Conservation (phyloP, 1,140 invertebrate species). For the Panonychus citri region DNA sequence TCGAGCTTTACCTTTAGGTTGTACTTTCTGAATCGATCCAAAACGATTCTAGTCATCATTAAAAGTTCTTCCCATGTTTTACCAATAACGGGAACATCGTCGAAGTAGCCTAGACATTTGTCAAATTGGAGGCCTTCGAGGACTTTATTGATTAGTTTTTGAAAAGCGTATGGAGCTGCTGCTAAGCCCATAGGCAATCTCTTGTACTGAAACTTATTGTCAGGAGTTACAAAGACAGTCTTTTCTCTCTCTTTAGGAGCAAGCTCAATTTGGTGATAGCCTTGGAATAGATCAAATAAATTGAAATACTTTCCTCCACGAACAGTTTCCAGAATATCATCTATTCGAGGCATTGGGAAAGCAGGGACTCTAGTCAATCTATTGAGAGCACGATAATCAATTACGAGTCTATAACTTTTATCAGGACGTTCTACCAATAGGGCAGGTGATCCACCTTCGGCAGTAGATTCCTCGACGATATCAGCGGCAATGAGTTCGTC, state of each 20-base stretch:
- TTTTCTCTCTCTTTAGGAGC: conserved; percentile 13
- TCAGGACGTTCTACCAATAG: conserved; percentile 6
- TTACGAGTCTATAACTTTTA: neutral
- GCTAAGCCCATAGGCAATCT: conserved; percentile 6
- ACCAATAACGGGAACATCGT: too few species aligned
- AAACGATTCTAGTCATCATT: too few species aligned
- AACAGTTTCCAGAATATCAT: conserved; percentile 23
- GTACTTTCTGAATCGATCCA: too few species aligned
- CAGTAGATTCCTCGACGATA: neutral
- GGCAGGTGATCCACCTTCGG: neutral
- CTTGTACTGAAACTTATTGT: conserved; percentile 22
- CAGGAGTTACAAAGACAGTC: conserved; percentile 19
- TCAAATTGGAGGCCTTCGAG: too few species aligned
- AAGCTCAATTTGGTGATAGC: neutral
- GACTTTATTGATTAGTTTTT: too few species aligned
- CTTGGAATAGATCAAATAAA: neutral
- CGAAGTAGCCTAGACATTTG: neutral
- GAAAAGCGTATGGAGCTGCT: neutral
- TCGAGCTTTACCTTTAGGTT: too few species aligned
- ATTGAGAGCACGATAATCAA: conserved; percentile 20
- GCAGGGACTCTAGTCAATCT: conserved; percentile 18
- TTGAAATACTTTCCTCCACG: conserved; percentile 8
- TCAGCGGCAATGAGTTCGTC: neutral
- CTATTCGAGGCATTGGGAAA: conserved; percentile 23
- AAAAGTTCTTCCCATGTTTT: too few species aligned